Conservation (phyloP, 2,113 vertebrate genomes). For the Eublepharis macularius region DNA sequence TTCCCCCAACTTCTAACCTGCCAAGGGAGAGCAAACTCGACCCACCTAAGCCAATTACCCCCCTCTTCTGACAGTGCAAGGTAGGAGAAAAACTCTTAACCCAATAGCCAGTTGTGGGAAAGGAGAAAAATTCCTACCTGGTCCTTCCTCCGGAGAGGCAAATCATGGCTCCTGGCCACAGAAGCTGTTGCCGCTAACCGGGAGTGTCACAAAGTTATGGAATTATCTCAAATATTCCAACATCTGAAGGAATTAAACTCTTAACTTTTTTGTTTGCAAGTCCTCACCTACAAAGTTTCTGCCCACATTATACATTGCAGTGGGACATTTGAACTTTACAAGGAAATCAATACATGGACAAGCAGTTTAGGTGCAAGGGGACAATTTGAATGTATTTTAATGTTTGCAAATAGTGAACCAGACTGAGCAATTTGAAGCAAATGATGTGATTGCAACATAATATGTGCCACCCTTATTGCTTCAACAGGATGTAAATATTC, state of each 20-base stretch:
- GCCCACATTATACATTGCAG: not conserved
- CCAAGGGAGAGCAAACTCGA: no score
- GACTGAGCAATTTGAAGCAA: not conserved
- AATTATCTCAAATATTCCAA: not conserved
- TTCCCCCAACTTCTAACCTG: no score
- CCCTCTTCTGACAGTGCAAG: no score
- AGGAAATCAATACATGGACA: not conserved
- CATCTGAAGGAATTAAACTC: not conserved
- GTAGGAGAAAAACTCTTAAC: no score
- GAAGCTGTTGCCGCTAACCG: no score
- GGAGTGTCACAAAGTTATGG: not conserved
- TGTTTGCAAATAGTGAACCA: not conserved
- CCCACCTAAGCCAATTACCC: no score
- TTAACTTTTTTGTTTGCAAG: not conserved
- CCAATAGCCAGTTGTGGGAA: no score
- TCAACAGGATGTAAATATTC: not conserved
- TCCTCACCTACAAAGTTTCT: not conserved
- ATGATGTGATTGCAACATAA: not conserved
- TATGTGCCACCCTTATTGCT: not conserved
- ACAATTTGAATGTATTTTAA: slow-evolving; percentile 2
- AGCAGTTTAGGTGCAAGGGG: not conserved
- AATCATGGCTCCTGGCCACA: no score
- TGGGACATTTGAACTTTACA: not conserved
- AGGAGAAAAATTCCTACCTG: no score
- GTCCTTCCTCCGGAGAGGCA: no score